A percentile compares a stretch with the other conserved stretches of the same genome.
These are phyloP conservation scores for Protaetia brevitarsis DNA, from an alignment of 1,140 invertebrate genomes.

Conservation along the genomic window DNA sequence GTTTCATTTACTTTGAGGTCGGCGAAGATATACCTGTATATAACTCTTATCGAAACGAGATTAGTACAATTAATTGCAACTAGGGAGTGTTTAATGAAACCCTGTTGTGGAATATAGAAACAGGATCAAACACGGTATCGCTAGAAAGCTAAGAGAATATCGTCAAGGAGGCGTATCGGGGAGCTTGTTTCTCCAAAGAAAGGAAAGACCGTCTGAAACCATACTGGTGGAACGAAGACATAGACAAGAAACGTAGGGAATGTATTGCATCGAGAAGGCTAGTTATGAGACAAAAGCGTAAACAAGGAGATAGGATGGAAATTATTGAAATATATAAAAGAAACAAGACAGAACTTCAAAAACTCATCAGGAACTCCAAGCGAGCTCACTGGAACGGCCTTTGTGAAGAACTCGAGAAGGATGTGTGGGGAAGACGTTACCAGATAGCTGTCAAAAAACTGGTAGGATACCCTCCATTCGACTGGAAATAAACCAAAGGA, in stretches of 20 bases:
- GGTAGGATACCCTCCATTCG: not conserved
- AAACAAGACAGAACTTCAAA: slow-evolving; percentile 1
- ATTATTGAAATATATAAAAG: slow-evolving; percentile 9
- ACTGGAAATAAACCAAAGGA: not conserved
- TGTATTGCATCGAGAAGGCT: not conserved
- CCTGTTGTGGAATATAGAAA: not conserved
- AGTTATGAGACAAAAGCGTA: not conserved
- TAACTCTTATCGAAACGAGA: not conserved
- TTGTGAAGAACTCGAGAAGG: slow-evolving; percentile 20
- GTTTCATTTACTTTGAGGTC: not conserved
- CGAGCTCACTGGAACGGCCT: slow-evolving; percentile 1
- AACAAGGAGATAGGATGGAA: not conserved
- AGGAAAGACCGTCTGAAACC: not conserved
- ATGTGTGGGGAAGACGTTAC: slow-evolving; percentile 17
- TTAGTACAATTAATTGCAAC: not conserved
- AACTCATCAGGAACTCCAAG: slow-evolving; percentile 11
- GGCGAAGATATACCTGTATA: not conserved
- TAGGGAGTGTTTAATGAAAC: not conserved
- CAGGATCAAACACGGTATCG: not conserved
- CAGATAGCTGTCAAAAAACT: not conserved
- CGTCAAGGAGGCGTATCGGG: not conserved
- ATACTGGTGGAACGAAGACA: slow-evolving; percentile 22
- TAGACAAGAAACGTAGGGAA: not conserved
- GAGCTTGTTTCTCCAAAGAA: not conserved
- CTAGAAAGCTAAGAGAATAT: not conserved